phyloP scores from a whole-genome alignment of 37 sponge, comb jelly and placozoan species.

The Chondrilla cf. caribensis region DNA sequence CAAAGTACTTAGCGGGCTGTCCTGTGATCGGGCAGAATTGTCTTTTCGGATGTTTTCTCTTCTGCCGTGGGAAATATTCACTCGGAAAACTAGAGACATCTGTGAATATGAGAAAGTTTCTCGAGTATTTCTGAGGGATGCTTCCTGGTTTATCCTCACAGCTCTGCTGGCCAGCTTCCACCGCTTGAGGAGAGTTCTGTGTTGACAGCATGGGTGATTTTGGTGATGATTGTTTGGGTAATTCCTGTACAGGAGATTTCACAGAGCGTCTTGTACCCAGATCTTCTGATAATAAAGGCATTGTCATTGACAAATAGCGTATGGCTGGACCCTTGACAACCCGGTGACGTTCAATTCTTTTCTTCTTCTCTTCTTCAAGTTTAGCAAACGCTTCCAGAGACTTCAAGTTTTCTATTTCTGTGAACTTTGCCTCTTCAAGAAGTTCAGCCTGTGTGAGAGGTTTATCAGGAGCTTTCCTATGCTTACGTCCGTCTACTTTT shows the following conservation, averaged over 20 bases:
- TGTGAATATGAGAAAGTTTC: constrained; percentile 88
- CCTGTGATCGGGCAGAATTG: constrained; percentile 85
- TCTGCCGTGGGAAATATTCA: constrained; percentile 40
- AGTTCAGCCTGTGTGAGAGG: constrained; percentile 88
- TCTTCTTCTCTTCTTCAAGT: constrained; percentile 89
- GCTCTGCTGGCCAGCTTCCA: neutral
- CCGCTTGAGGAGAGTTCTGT: neutral
- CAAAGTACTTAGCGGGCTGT: constrained; percentile 90
- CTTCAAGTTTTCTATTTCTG: constrained; percentile 89
- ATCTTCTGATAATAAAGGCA: constrained; percentile 41
- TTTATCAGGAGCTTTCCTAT: neutral
- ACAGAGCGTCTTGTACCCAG: neutral
- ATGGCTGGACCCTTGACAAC: constrained; percentile 69
- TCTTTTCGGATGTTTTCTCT: constrained; percentile 17
- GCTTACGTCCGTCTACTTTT: neutral
- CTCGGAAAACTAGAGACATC: constrained; percentile 74
- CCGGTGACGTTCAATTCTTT: constrained; percentile 47
- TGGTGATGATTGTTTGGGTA: neutral
- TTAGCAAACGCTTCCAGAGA: constrained; percentile 82
- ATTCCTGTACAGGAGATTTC: neutral
- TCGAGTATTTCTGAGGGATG: constrained; percentile 42
- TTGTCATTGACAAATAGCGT: constrained; percentile 77
- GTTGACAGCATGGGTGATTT: neutral
- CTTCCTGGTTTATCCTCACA: neutral
- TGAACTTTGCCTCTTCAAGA: constrained; percentile 84